Evolutionary conservation across 2,888 invertebrate species (phyloP).

Genomic region (Microctonus brassicae): DNA sequence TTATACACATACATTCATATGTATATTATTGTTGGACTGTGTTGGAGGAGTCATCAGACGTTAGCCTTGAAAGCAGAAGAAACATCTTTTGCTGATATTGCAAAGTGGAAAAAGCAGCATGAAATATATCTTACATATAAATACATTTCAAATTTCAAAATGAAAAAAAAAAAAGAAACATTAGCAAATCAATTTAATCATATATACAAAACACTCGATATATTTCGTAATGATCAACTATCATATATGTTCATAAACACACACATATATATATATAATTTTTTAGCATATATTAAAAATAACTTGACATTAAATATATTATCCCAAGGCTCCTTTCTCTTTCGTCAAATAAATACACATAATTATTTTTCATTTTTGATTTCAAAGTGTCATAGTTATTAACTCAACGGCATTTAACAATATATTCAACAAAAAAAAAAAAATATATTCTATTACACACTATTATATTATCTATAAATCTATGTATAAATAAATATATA

Average conservation of each 20-base stretch:
- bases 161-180: conserved; percentile 3
- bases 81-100: conserved; percentile 1
- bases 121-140: background rate
- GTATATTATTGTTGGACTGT: too few relatives aligned
- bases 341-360: background rate
- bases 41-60: background rate
- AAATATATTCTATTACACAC: background rate
- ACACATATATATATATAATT: too few relatives aligned
- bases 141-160: background rate
- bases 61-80: background rate
- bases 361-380: background rate
- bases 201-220: background rate
- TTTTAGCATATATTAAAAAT: conserved; percentile 17
- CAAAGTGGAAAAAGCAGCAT: background rate
- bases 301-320: conserved; percentile 13
- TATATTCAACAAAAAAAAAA: background rate
- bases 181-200: conserved; percentile 14
- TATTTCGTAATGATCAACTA: conserved; percentile 18
- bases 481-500: too few relatives aligned
- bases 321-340: conserved; percentile 23
- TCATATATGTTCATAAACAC: conserved; percentile 11
- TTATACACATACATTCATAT: background rate
- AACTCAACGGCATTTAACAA: background rate
- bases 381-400: background rate
- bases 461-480: too few relatives aligned